Evolutionary conservation across 35 echinoderm and acorn worm genomes (phyloP).

Genomic region (Heliocidaris tuberculata): DNA sequence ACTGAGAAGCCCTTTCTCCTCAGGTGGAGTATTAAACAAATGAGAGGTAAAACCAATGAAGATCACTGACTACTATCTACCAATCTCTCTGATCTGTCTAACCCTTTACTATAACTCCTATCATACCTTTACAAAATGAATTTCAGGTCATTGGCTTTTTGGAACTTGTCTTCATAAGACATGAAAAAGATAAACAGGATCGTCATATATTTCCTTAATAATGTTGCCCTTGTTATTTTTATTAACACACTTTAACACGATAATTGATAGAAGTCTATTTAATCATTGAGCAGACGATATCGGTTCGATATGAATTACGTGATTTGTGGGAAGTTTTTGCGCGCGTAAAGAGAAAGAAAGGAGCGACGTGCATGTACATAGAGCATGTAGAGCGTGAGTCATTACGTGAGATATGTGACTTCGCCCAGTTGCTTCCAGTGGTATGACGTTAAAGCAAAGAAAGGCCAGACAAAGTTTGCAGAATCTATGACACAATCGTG

Average conservation of each 20-base stretch:
- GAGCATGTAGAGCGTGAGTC: neutral
- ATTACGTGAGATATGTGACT: neutral
- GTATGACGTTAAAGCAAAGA: neutral
- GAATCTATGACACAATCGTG: neutral
- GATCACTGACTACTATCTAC: too few species aligned
- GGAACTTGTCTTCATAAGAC: neutral
- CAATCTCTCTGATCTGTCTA: neutral
- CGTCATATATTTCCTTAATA: neutral
- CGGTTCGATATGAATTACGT: neutral
- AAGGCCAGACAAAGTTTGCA: conserved; percentile 1
- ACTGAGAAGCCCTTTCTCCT: too few species aligned
- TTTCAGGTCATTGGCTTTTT: neutral
- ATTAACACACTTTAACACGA: neutral
- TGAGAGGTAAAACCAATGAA: too few species aligned
- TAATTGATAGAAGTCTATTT: neutral
- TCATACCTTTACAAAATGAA: neutral
- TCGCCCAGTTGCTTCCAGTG: neutral
- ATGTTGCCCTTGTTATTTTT: neutral
- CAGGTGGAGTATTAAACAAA: too few species aligned
- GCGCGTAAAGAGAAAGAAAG: neutral
- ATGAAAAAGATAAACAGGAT: neutral
- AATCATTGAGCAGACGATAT: conserved; percentile 1
- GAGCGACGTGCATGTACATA: too few species aligned
- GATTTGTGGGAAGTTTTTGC: neutral
- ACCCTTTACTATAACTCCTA: neutral